Conservation (phyloP, 2,113 vertebrate species). For the Indicator maculatus region DNA sequence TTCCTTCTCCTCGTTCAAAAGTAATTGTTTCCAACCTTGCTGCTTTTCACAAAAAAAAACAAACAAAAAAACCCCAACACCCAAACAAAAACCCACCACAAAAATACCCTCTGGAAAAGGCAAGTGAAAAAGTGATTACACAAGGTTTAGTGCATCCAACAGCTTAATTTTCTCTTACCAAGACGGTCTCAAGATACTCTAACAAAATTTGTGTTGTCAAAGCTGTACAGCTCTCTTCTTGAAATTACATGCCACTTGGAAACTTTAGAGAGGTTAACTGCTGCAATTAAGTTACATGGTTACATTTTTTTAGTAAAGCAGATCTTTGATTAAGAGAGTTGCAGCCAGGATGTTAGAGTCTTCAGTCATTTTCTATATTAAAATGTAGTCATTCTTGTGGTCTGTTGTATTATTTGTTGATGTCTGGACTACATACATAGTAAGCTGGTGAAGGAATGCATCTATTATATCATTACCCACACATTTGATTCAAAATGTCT, state of each 20-base stretch:
- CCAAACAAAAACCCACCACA: background rate
- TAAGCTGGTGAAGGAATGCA: constrained; percentile 38
- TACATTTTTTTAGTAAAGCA: background rate
- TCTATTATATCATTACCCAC: background rate
- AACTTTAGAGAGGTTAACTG: constrained; percentile 22
- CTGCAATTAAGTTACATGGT: background rate
- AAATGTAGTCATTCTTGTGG: background rate
- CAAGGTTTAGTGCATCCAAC: constrained; percentile 39
- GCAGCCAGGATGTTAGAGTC: constrained; percentile 2
- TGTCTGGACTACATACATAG: background rate
- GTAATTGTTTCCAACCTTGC: background rate
- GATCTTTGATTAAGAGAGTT: constrained; percentile 4
- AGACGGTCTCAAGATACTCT: background rate
- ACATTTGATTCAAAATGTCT: background rate
- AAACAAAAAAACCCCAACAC: too few relatives aligned
- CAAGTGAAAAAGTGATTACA: constrained; percentile 41
- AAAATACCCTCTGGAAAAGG: constrained; percentile 1
- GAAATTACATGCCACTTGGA: constrained; percentile 14
- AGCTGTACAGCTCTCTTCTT: constrained; percentile 15
- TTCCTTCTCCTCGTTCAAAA: background rate
- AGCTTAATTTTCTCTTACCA: background rate
- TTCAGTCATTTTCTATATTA: background rate
- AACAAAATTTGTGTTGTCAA: background rate
- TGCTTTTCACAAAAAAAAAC: background rate
- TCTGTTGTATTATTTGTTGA: background rate